A percentile compares a stretch with the other conserved stretches of the same genome.
phyloP scores from a whole-genome alignment of 2,888 invertebrate species.

The Drosophila falleni region DNA sequence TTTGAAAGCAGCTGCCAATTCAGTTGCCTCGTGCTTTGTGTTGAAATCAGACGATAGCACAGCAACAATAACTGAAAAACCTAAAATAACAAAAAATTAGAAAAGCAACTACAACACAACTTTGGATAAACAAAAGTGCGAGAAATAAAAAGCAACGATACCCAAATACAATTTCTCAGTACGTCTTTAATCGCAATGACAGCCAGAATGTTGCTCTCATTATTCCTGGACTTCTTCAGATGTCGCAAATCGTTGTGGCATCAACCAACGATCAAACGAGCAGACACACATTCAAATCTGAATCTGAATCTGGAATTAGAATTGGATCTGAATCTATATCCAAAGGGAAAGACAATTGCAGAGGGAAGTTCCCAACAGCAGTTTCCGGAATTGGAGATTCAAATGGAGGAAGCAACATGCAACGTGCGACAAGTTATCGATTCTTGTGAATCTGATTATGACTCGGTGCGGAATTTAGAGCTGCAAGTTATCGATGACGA shows the following conservation, averaged over 20 bases:
- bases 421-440: neutral
- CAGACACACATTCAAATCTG: neutral
- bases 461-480: slow-evolving; percentile 31
- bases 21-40: slow-evolving; percentile 5
- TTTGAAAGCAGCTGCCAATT: slow-evolving; percentile 39
- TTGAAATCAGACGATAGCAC: neutral
- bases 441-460: neutral
- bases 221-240: slow-evolving; percentile 50
- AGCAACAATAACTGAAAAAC: no score
- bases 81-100: neutral
- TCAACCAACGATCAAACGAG: neutral
- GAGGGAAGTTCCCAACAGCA: neutral
- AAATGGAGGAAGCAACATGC: neutral
- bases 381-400: neutral
- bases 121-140: slow-evolving; percentile 18
- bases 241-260: slow-evolving; percentile 32
- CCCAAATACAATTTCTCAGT: slow-evolving; percentile 17
- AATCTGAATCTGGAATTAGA: neutral
- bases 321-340: neutral
- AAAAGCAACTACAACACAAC: slow-evolving; percentile 11
- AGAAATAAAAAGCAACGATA: slow-evolving; percentile 11
- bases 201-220: slow-evolving; percentile 44
- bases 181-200: slow-evolving; percentile 26
- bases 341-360: neutral
- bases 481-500: neutral